phyloP scores from a whole-genome alignment of 2,113 vertebrate species.

The Notothenia rossii region DNA sequence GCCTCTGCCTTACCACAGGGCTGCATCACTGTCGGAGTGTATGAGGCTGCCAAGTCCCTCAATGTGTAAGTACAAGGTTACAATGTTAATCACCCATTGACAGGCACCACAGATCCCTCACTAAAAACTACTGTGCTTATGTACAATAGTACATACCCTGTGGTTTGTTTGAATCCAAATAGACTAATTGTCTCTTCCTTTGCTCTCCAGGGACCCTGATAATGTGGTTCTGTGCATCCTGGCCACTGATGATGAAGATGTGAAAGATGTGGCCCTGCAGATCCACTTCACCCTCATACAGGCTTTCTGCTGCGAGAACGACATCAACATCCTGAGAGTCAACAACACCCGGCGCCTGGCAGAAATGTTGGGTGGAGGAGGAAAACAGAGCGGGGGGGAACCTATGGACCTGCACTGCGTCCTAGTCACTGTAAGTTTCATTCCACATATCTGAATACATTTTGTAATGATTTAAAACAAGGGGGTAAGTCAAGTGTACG shows the following conservation, averaged over 20 bases:
- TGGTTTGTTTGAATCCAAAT: background rate
- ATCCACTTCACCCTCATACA: constrained; percentile 98
- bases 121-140: background rate
- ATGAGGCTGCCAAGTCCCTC: constrained; percentile 95
- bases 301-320: constrained; percentile 98
- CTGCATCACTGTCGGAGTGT: constrained; percentile 94
- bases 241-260: constrained; percentile 94
- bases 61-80: constrained; percentile 90
- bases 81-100: background rate
- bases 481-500: background rate
- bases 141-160: no score
- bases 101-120: background rate
- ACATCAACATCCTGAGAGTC: constrained; percentile 96
- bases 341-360: constrained; percentile 94
- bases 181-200: background rate
- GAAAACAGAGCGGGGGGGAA: constrained; percentile 84
- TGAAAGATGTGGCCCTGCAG: constrained; percentile 93
- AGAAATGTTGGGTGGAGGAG: constrained; percentile 86
- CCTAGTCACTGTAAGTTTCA: constrained; percentile 91
- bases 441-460: background rate
- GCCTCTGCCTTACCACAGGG: constrained; percentile 91
- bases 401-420: constrained; percentile 95
- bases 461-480: background rate
- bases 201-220: constrained; percentile 89
- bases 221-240: constrained; percentile 95